These are phyloP conservation scores for Megaceryle maxima DNA, from an alignment of 2,113 vertebrate genomes.

Conservation along the genomic window DNA sequence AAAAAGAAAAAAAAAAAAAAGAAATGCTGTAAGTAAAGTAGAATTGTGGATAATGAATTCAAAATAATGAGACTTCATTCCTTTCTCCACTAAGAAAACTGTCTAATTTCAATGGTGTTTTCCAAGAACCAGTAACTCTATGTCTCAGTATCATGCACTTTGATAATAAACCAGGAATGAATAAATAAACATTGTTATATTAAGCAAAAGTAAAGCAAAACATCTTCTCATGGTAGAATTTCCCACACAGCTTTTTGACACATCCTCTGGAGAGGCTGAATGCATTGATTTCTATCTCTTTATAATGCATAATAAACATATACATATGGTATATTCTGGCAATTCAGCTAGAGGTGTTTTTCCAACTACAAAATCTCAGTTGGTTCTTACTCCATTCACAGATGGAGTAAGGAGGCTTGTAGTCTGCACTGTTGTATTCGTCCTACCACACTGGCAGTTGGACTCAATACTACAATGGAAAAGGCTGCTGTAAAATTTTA, in stretches of 20 bases:
- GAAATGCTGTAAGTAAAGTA: neutral
- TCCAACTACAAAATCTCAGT: neutral
- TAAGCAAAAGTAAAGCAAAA: neutral
- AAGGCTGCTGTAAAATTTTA: neutral
- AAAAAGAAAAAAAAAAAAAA: neutral
- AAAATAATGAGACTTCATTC: neutral
- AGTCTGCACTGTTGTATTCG: neutral
- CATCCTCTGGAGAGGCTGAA: neutral
- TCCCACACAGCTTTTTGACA: neutral
- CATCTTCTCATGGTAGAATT: neutral
- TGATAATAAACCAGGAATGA: neutral
- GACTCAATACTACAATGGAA: neutral
- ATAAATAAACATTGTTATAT: neutral
- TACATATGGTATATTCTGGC: neutral
- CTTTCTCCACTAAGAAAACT: neutral
- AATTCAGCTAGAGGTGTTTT: neutral
- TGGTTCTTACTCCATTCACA: neutral
- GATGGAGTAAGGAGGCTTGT: neutral
- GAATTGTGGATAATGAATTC: neutral
- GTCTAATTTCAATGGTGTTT: neutral
- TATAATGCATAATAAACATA: neutral
- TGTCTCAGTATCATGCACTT: neutral
- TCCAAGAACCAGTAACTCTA: neutral
- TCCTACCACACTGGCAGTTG: neutral
- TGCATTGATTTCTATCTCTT: neutral